These are phyloP conservation scores for Trogon surrucura DNA, from an alignment of 2,113 vertebrate species.

Conservation along the genomic window DNA sequence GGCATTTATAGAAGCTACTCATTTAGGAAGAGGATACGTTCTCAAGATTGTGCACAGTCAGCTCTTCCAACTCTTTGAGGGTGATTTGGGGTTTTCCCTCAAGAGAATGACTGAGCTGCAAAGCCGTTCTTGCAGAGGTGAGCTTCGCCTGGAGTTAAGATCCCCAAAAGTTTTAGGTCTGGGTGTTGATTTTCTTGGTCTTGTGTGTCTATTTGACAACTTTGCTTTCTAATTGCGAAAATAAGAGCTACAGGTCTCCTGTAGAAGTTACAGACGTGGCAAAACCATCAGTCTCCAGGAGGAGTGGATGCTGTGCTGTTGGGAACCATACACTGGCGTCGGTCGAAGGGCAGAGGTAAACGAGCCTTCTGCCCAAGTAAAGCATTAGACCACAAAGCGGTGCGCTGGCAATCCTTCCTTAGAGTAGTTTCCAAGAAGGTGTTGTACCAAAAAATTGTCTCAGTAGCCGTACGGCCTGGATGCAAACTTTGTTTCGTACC, in stretches of 20 bases:
- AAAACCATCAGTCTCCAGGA: rapidly evolving
- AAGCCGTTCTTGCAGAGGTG: not conserved
- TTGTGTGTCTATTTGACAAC: not conserved
- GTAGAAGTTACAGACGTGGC: not conserved
- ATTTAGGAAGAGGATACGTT: not conserved
- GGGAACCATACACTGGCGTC: not conserved
- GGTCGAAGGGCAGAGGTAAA: not conserved
- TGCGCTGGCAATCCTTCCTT: rapidly evolving
- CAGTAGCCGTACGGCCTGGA: not conserved
- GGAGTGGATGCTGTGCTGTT: not conserved
- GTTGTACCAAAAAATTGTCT: not conserved
- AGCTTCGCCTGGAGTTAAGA: not conserved
- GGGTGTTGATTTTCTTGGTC: not conserved
- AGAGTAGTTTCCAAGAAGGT: not conserved
- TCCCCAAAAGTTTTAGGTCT: not conserved
- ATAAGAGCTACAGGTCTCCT: not conserved
- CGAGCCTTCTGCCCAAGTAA: rapidly evolving
- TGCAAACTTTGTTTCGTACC: not conserved
- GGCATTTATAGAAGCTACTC: not conserved
- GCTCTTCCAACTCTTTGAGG: not conserved
- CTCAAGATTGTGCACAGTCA: not conserved
- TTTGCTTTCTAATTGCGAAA: not conserved
- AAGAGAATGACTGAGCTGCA: rapidly evolving
- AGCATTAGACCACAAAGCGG: not conserved
- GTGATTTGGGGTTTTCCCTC: not conserved